A percentile compares a stretch with the other conserved stretches of the same genome.
These are phyloP conservation scores for Deroplatys truncata DNA, from an alignment of 2,888 invertebrate genomes.

Conservation along the genomic window DNA sequence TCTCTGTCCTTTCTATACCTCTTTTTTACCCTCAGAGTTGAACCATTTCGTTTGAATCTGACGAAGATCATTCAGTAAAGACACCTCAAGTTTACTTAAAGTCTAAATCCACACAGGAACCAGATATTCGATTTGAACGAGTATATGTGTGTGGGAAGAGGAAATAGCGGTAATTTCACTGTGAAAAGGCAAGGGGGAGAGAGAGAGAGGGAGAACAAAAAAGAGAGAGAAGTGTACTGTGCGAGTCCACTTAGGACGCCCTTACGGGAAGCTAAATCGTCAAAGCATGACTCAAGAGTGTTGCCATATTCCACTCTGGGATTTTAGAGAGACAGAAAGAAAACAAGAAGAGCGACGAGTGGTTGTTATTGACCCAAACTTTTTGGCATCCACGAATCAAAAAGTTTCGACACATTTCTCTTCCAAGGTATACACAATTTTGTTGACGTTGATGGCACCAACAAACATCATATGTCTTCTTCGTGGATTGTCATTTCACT, in stretches of 20 bases:
- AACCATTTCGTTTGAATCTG: not conserved
- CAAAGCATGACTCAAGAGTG: not conserved
- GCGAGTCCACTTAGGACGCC: not conserved
- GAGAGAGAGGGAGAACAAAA: not conserved
- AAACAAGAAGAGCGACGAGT: not conserved
- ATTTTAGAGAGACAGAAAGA: not conserved
- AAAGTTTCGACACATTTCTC: not conserved
- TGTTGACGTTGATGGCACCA: not conserved
- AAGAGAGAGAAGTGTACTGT: not conserved
- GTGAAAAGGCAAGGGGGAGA: not conserved
- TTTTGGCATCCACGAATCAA: not conserved
- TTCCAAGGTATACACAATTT: not conserved
- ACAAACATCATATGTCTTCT: not conserved
- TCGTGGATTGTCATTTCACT: too few relatives aligned
- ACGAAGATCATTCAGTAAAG: not conserved
- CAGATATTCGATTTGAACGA: not conserved
- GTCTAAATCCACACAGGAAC: not conserved
- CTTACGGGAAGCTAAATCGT: not conserved
- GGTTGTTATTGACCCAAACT: not conserved
- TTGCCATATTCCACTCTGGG: not conserved
- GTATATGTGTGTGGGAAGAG: not conserved
- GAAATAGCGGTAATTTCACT: not conserved
- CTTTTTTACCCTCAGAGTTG: not conserved
- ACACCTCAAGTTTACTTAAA: not conserved
- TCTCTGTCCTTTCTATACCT: not conserved